Evolutionary conservation across 2,113 vertebrate genomes (phyloP).

Genomic region (Melozone crissalis): DNA sequence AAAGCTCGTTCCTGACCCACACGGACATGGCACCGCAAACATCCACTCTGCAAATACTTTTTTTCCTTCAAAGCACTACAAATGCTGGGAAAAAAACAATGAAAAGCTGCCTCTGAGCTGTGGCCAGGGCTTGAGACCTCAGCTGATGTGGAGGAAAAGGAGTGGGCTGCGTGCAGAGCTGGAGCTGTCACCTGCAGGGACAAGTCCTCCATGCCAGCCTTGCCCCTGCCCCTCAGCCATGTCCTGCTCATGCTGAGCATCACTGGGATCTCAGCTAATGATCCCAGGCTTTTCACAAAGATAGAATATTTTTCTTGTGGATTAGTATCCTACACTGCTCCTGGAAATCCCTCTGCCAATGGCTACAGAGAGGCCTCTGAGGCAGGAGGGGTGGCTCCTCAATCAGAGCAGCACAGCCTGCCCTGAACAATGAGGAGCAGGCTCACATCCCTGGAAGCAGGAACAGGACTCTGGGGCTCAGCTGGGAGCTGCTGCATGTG

Average conservation of each 20-base stretch:
- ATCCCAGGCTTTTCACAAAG: not conserved
- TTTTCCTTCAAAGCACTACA: not conserved
- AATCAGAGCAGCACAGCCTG: not conserved
- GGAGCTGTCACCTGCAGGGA: not conserved
- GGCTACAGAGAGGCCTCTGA: not conserved
- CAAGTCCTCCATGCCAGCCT: fast-evolving
- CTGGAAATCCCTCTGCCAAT: no score
- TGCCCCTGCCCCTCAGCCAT: fast-evolving
- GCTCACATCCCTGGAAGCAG: not conserved
- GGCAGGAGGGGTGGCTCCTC: not conserved
- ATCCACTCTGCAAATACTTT: not conserved
- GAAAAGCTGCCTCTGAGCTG: not conserved
- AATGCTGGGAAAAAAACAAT: not conserved
- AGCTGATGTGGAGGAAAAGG: not conserved
- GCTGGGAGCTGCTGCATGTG: not conserved
- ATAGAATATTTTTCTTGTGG: not conserved
- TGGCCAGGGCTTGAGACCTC: not conserved
- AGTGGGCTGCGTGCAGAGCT: not conserved
- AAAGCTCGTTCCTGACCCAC: fast-evolving
- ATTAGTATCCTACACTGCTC: not conserved
- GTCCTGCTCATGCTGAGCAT: not conserved
- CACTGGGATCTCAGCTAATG: not conserved
- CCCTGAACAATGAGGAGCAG: not conserved
- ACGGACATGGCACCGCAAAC: fast-evolving
- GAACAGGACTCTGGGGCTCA: not conserved